A percentile compares a stretch with the other conserved stretches of the same genome.
Evolutionary conservation across 1,140 invertebrate genomes (phyloP).

Genomic region (Drosophila miranda): DNA sequence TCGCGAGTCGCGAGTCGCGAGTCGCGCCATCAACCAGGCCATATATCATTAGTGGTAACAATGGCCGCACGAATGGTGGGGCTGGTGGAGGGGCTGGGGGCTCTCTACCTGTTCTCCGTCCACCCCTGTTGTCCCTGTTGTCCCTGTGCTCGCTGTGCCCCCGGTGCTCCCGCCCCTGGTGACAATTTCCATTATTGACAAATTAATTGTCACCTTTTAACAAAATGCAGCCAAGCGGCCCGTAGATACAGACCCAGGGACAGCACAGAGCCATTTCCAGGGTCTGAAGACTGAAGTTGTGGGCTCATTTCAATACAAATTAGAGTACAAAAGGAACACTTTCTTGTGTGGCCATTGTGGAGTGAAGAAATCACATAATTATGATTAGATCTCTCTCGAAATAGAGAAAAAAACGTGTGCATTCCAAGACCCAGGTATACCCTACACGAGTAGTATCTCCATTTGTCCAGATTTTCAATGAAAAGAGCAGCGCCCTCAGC

Average conservation of each 20-base stretch:
- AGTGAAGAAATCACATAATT: slow-evolving; percentile 68
- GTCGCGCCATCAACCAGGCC: slow-evolving; percentile 50
- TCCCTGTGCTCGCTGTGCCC: neutral
- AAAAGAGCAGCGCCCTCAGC: too few species aligned
- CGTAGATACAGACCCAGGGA: too few species aligned
- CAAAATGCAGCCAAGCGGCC: slow-evolving; percentile 64
- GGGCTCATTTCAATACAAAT: slow-evolving; percentile 68
- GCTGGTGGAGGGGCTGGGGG: slow-evolving; percentile 18
- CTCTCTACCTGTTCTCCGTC: slow-evolving; percentile 1
- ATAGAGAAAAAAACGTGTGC: slow-evolving; percentile 5
- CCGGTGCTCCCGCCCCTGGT: slow-evolving; percentile 13
- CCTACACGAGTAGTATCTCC: neutral
- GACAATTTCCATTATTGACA: slow-evolving; percentile 77
- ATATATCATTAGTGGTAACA: slow-evolving; percentile 73
- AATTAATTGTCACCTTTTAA: slow-evolving; percentile 81
- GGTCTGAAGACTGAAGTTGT: too few species aligned
- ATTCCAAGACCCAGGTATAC: neutral
- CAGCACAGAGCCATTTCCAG: too few species aligned
- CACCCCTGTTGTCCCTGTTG: neutral
- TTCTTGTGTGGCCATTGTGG: slow-evolving; percentile 5
- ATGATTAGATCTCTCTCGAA: slow-evolving; percentile 58
- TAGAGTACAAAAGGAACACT: slow-evolving; percentile 50
- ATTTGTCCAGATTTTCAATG: too few species aligned
- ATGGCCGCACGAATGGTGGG: slow-evolving; percentile 53
- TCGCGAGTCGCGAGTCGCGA: neutral